phyloP scores from a whole-genome alignment of 2,113 vertebrate species.

The Cavia porcellus region DNA sequence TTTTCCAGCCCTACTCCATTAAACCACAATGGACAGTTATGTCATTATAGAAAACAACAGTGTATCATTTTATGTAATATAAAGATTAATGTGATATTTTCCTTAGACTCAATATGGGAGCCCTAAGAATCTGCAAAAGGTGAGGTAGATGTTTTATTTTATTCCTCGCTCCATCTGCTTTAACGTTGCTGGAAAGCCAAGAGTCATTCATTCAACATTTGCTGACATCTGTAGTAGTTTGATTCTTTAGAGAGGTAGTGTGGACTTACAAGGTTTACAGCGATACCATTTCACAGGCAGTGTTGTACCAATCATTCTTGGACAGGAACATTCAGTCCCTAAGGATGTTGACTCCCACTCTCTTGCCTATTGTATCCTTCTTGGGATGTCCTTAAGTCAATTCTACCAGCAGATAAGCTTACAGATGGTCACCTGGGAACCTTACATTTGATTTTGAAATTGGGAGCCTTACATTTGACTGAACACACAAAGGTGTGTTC shows the following conservation, averaged over 20 bases:
- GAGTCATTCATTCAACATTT: neutral
- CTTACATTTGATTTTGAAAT: neutral
- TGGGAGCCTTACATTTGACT: neutral
- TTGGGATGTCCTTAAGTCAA: neutral
- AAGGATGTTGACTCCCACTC: neutral
- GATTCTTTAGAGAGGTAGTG: neutral
- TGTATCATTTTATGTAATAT: neutral
- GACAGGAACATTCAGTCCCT: neutral
- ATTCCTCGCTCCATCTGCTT: neutral
- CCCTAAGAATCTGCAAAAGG: neutral
- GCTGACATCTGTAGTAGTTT: neutral
- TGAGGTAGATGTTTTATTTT: neutral
- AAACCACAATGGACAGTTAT: neutral
- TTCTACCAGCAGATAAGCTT: neutral
- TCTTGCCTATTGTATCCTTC: neutral
- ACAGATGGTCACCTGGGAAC: neutral
- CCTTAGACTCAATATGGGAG: neutral
- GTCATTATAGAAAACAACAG: neutral
- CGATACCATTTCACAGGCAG: neutral
- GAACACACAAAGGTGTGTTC: neutral
- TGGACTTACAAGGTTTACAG: neutral
- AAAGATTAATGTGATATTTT: neutral
- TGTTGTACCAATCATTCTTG: neutral
- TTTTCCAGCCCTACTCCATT: conserved; percentile 18
- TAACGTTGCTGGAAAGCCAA: neutral